phyloP scores from a whole-genome alignment of 2,113 vertebrate species.

The Lethenteron reissneri region DNA sequence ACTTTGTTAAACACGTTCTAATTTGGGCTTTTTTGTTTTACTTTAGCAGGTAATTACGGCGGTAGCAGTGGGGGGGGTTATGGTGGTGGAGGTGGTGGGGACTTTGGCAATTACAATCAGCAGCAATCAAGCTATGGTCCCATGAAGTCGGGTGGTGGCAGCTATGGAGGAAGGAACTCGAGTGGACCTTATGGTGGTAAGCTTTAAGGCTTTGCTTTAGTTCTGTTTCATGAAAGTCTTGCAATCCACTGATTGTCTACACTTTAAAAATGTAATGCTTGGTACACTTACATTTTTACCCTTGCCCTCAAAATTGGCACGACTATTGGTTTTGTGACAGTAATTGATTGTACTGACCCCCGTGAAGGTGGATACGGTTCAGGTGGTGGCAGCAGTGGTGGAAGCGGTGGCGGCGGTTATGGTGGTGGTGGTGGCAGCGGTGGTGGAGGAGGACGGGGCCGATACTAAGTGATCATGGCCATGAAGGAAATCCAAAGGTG shows the following conservation, averaged over 20 bases:
- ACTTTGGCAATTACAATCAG: slow-evolving; percentile 4
- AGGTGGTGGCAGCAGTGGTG: slow-evolving; percentile 2
- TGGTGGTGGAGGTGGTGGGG: neutral
- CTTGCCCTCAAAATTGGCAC: neutral
- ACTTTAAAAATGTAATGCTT: neutral
- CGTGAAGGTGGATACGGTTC: neutral
- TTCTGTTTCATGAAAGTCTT: neutral
- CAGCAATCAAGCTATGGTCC: slow-evolving; percentile 1
- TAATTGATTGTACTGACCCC: neutral
- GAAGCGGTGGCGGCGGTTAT: neutral
- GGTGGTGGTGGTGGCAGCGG: neutral
- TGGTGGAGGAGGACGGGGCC: slow-evolving; percentile 1
- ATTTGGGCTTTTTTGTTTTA: no score
- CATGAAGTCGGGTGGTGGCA: neutral
- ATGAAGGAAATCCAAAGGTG: neutral
- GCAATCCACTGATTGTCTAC: neutral
- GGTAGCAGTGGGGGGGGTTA: neutral
- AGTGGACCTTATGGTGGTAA: neutral
- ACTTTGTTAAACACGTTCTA: no score
- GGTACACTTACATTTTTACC: neutral
- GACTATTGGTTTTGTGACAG: neutral
- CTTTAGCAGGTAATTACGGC: neutral
- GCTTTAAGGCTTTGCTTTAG: neutral
- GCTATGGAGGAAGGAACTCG: neutral
- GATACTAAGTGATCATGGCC: neutral